Evolutionary conservation across 2,113 vertebrate species (phyloP).

Genomic region (Nesogale talazaci): DNA sequence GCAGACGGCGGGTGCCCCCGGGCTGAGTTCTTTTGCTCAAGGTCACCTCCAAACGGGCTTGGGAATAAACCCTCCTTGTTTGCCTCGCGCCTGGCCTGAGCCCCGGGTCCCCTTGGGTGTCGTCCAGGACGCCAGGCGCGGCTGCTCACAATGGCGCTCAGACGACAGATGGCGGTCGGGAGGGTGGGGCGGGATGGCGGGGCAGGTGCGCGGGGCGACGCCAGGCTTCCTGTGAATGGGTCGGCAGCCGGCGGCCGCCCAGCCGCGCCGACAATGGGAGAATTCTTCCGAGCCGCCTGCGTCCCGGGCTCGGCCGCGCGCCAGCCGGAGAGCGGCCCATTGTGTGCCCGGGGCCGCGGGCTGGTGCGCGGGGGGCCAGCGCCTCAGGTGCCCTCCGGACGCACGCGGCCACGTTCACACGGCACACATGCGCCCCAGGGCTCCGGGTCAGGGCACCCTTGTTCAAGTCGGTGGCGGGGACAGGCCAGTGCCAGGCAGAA

Average conservation of each 20-base stretch:
- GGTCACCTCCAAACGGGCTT: constrained; percentile 60
- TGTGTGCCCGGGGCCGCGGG: too few relatives aligned
- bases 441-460: background rate
- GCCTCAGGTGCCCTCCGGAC: background rate
- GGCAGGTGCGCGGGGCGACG: constrained; percentile 84
- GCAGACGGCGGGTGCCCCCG: background rate
- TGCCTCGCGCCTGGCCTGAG: constrained; percentile 37
- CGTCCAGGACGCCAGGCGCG: constrained; percentile 74
- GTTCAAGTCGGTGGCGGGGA: background rate
- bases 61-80: constrained; percentile 73
- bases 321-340: constrained; percentile 9
- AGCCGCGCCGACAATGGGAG: constrained; percentile 24
- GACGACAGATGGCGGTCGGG: constrained; percentile 83
- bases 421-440: background rate
- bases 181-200: background rate
- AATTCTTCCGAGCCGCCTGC: constrained; percentile 49
- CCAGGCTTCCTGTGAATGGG: constrained; percentile 74
- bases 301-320: constrained; percentile 54
- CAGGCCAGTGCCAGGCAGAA: background rate
- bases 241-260: background rate
- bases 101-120: constrained; percentile 71
- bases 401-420: background rate
- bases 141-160: constrained; percentile 60
- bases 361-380: too few relatives aligned
- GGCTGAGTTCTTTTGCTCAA: constrained; percentile 57